A percentile compares a stretch with the other conserved stretches of the same genome.
Conservation (phyloP, 2,888 invertebrate genomes). For the Lycophotia porphyrea region DNA sequence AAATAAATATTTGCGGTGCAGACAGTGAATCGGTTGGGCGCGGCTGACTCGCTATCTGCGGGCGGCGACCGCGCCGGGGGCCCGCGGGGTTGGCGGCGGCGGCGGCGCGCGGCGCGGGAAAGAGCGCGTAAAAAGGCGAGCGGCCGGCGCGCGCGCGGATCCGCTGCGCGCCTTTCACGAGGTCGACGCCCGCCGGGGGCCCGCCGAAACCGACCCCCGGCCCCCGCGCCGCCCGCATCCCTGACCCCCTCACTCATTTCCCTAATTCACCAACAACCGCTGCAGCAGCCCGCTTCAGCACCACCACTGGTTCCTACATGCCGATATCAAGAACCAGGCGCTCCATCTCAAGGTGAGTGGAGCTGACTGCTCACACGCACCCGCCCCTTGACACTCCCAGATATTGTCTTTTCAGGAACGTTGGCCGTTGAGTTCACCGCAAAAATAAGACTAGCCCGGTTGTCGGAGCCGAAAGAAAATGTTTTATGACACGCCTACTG, state of each 20-base stretch:
- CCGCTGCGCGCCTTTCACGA: constrained; percentile 87
- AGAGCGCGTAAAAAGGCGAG: constrained; percentile 89
- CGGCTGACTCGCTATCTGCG: constrained; percentile 88
- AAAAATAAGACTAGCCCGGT: constrained; percentile 76
- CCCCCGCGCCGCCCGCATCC: constrained; percentile 74
- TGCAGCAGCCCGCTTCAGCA: constrained; percentile 54
- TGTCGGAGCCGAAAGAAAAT: constrained; percentile 76
- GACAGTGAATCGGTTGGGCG: constrained; percentile 86
- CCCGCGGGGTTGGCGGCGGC: constrained; percentile 88
- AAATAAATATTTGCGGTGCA: constrained; percentile 77
- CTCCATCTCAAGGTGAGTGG: constrained; percentile 75
- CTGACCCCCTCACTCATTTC: constrained; percentile 75
- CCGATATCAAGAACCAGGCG: constrained; percentile 74
- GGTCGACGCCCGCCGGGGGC: constrained; percentile 88
- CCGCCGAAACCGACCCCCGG: constrained; percentile 82
- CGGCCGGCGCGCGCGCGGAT: constrained; percentile 84
- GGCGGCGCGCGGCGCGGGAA: constrained; percentile 84
- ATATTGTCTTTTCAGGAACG: constrained; percentile 75
- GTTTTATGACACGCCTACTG: constrained; percentile 84
- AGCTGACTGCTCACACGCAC: constrained; percentile 56
- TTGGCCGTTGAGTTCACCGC: constrained; percentile 74
- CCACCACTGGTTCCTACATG: constrained; percentile 70
- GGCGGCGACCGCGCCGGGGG: constrained; percentile 89
- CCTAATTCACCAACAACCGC: constrained; percentile 69
- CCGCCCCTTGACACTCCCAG: constrained; percentile 62